Evolutionary conservation across 1,140 invertebrate genomes (phyloP), one percentile per base, ranked within the genome.

Genomic region (Dinoponera quadriceps): DNA sequence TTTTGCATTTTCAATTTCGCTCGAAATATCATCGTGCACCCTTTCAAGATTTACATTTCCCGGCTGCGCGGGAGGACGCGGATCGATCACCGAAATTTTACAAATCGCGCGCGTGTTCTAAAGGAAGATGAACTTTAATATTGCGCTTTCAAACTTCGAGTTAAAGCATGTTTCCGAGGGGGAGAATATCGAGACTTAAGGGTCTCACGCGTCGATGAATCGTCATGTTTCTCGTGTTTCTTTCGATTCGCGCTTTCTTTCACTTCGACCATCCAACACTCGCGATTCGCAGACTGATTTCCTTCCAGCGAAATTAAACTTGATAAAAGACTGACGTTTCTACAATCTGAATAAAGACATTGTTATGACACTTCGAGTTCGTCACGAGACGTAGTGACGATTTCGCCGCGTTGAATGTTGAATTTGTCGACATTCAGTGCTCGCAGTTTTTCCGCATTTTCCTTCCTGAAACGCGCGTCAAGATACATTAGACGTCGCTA

Each of bases 401-500:
- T 71, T 38, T 57, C 33, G 20, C 22, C 13, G 16, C 27, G 38
- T 62, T 78, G 63, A 80, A 48, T 22, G 51, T 80, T 80, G 75
- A 80, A 71, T 80, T 71, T 80, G 75, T 80, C 75, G 75, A 71
- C 75, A 71, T 80, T 69, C 75, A 80, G 65, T 60, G 65, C 51
- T 80, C 48, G 14, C 65, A 69, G 63, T 84, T 81, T 81, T 82
- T 84, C 75, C 38, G 75, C 71, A 38, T 59, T 60, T 71, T 66
- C 29, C 82, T 13, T 65, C 75, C 25, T 71, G 65, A 84, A 81
- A 81, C 59, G 66, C 57, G 82, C 65, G 82, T 84, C 82, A 81
- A 81, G 82, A 81, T 71, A 57, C 65, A 81, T 84, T 81, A 81
- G 62, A 59, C 63, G 82, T 77, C 60, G 82, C 59, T 78, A 83